phyloP scores from a whole-genome alignment of 1,140 invertebrate genomes.

The Brachionus plicatilis region DNA sequence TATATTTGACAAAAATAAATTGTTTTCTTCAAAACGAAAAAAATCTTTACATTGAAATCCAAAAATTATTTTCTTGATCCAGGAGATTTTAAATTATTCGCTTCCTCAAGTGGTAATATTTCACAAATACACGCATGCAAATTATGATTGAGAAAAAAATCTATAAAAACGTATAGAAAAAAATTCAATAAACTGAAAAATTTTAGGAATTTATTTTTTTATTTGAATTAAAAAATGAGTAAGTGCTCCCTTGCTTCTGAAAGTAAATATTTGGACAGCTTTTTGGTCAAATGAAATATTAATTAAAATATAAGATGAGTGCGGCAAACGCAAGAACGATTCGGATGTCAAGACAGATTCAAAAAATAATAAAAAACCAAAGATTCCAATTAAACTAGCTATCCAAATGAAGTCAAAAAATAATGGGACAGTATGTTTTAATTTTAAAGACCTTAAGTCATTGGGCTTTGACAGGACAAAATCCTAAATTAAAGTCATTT shows the following conservation, averaged over 20 bases:
- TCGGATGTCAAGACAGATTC: neutral
- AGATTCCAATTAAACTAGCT: neutral
- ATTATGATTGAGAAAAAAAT: neutral
- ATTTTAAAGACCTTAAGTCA: neutral
- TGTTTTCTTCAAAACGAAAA: too few relatives aligned
- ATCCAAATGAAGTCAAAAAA: neutral
- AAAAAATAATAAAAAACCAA: neutral
- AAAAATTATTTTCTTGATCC: too few relatives aligned
- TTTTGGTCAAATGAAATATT: neutral
- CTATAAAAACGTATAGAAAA: neutral
- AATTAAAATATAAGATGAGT: neutral
- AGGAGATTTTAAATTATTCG: too few relatives aligned
- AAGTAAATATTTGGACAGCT: neutral
- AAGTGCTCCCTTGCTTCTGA: neutral
- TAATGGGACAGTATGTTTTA: conserved; percentile 10
- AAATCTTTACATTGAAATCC: too few relatives aligned
- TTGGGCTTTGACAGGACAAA: neutral
- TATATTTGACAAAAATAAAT: too few relatives aligned
- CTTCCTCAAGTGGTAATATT: neutral
- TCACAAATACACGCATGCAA: neutral
- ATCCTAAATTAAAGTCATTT: conserved; percentile 3
- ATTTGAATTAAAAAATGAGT: neutral
- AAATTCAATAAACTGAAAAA: neutral
- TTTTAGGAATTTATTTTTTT: neutral
- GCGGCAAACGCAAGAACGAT: neutral